Base-by-base conservation (phyloP, 2,113 vertebrate species). In the Climacteris rufus region DNA sequence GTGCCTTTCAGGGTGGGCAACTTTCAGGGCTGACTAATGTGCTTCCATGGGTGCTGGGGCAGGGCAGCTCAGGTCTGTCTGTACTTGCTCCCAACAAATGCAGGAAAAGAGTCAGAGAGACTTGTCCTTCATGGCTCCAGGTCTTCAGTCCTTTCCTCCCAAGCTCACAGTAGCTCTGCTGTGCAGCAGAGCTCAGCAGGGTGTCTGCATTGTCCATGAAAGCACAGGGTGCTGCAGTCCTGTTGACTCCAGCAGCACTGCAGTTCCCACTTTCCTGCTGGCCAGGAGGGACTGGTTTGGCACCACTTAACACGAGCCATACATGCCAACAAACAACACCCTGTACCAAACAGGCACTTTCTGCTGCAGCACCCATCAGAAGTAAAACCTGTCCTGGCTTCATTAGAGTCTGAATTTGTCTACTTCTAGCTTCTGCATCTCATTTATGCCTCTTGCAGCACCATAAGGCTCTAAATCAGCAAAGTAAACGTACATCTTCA, bases 11-110 rank as follows among this genome's bases (percentile, higher is more conserved):
- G 50, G 74, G 74, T 47, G 74, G 74, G 60, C 80, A 59, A 2
- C 0, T n/a, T n/a, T n/a, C n/a, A n/a, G n/a, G n/a, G 1, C 40
- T 61, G 79, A n/a, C 33, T 52, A 14, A 56, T 0, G 1, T 35
- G 61, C 35, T 79, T 59, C 49, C 22, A 8, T 4, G 40, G 35
- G 21, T 21, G 39, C 27, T 6, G 2, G 59, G 71, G 30, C 56
- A 70, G 74, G 77, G 65, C 69, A 71, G 24, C 40, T 64, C 39
- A 15, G 23, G 70, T 85, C 74, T 79, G 82, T 19, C 90, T 49
- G 70, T 25, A 37, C 37, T 78, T 16, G 39, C 69, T 50, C 33
- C 44, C 65, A 68, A 30, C 23, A 78, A 63, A 23, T 3, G 28
- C 57, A 47, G 77, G n/a, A 71, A 60, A 72, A 71, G 40, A 87